Conservation (phyloP, 2,113 vertebrate species). For the Climacteris rufus region DNA sequence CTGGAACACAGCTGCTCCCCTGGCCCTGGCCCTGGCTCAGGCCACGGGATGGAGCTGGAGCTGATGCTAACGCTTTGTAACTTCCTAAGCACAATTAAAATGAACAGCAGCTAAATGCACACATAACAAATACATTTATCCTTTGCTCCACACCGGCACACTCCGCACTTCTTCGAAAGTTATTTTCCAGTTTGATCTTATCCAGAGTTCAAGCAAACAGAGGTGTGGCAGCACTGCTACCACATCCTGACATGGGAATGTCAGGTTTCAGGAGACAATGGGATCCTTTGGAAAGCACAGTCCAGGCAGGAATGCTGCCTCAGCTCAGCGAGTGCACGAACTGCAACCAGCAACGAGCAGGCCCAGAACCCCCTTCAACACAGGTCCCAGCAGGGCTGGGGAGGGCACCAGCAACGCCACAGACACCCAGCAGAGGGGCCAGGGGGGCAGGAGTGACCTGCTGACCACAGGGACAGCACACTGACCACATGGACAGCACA, state of each 20-base stretch:
- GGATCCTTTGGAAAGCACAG: neutral
- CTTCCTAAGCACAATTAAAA: slow-evolving; percentile 82
- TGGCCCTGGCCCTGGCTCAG: slow-evolving; percentile 70
- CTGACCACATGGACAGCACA: neutral
- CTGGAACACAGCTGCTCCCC: slow-evolving; percentile 75
- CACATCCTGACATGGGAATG: neutral
- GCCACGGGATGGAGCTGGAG: slow-evolving; percentile 73
- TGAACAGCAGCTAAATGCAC: slow-evolving; percentile 78
- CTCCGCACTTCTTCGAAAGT: slow-evolving; percentile 63
- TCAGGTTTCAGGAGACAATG: neutral
- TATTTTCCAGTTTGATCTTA: slow-evolving; percentile 32
- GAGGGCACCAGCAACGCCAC: neutral
- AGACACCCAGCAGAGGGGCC: neutral
- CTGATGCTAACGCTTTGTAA: slow-evolving; percentile 81
- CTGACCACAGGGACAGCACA: too few species aligned
- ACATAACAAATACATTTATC: slow-evolving; percentile 71
- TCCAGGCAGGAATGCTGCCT: neutral
- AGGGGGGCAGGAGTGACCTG: neutral
- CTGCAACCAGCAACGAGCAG: neutral
- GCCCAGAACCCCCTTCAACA: neutral
- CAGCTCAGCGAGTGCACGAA: neutral
- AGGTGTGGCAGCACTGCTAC: neutral
- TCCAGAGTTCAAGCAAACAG: neutral
- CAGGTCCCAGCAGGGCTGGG: neutral
- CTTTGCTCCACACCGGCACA: slow-evolving; percentile 42